These are phyloP conservation scores for Ursus arctos DNA, from an alignment of 2,113 vertebrate species.

Conservation along the genomic window DNA sequence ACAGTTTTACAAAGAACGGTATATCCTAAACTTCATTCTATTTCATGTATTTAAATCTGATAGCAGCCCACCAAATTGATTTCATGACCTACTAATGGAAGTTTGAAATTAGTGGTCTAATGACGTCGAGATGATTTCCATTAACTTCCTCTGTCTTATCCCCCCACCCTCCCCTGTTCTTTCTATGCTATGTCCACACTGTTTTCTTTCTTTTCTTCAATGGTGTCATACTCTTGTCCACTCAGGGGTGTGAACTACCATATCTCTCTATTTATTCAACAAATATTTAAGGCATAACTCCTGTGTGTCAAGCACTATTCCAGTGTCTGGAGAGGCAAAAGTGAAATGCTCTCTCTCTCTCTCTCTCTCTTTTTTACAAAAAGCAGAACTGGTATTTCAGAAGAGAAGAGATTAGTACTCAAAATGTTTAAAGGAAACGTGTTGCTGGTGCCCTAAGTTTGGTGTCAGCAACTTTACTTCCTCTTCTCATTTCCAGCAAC, in stretches of 20 bases:
- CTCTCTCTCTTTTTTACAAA: background rate
- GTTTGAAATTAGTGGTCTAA: background rate
- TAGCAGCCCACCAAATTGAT: background rate
- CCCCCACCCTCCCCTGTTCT: background rate
- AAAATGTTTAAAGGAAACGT: constrained; percentile 52
- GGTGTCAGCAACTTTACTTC: constrained; percentile 61
- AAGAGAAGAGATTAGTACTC: background rate
- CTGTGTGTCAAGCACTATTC: background rate
- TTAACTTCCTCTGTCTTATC: background rate
- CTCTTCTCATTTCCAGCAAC: constrained; percentile 47
- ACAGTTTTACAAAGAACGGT: background rate
- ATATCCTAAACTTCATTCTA: background rate
- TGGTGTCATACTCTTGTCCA: background rate
- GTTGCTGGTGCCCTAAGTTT: background rate
- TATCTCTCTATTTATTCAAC: background rate
- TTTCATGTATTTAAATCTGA: background rate
- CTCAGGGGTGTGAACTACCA: background rate
- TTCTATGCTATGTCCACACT: background rate
- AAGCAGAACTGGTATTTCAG: constrained; percentile 35
- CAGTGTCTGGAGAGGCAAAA: background rate
- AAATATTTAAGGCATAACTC: background rate
- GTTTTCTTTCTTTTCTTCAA: background rate
- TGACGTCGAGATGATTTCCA: background rate
- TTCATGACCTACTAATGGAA: background rate
- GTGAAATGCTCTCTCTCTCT: background rate